Evolutionary conservation across 2,888 invertebrate genomes (phyloP), one percentile per base, ranked within the genome.

Genomic region (Cacoxenus indagator): DNA sequence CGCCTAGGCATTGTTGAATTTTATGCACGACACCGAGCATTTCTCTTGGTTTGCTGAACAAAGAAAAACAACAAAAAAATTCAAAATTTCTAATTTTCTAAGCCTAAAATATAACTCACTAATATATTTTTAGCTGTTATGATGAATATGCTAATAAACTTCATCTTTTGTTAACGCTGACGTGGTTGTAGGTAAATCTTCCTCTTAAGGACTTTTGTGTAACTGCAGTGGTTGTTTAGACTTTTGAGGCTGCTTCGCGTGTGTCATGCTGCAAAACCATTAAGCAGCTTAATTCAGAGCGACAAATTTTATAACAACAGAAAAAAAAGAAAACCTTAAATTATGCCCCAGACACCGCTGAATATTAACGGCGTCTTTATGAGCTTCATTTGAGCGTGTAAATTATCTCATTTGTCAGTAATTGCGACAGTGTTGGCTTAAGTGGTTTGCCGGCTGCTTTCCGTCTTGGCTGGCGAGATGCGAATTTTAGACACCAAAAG

Each of bases 321-420:
- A 69, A 27, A 51, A 64, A 71, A 79, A 70, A 68, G 70, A 70
- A 74, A 79, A 80, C n/a, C n/a, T n/a, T n/a, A 81, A 81, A 81
- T 81, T 82, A 81, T 81, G 80, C 80, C 80, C 80, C 78, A 81
- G 80, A 81, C 80, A 82, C 83, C 83, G 83, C 81, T 83, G 80
- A 81, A 81, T 81, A 83, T 81, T 81, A 81, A 81, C 83, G 83
- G 80, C 83, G 80, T 82, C 83, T 81, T 81, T 81, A 81, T 81
- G 80, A 83, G 80, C 80, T 81, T 83, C 80, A 81, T 81, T 81
- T 82, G 81, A 81, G 80, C 80, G 80, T 81, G 80, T 81, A 81
- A 81, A 81, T 81, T 81, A 81, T 81, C 80, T 81, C 80, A 81
- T 81, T 81, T 81, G 80, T 81, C 80, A 83, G 80, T 83, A 81